Conservation (phyloP, 2,113 vertebrate genomes). For the Recurvirostra avosetta region DNA sequence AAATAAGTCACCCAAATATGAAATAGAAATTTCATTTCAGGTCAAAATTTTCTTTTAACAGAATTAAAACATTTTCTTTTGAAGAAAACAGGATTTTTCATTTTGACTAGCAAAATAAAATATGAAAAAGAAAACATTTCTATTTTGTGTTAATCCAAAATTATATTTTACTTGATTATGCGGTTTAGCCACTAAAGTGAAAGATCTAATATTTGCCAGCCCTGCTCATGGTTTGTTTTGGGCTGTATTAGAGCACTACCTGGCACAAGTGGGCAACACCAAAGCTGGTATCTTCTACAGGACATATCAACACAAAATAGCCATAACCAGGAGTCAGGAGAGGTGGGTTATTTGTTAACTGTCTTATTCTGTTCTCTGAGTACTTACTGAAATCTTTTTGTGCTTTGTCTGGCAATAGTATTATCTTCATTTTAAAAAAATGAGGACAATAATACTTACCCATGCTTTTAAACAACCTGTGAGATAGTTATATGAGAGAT, state of each 20-base stretch:
- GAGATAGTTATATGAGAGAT: background rate
- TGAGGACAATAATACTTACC: constrained; percentile 36
- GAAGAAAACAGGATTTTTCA: background rate
- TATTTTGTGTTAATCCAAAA: background rate
- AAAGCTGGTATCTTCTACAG: background rate
- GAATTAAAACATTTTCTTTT: background rate
- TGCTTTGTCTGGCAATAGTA: background rate
- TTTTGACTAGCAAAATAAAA: background rate
- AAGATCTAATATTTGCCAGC: background rate
- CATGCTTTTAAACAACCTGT: background rate
- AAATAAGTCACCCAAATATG: background rate
- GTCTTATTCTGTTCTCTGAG: background rate
- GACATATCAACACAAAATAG: background rate
- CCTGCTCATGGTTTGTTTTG: background rate
- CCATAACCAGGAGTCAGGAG: background rate
- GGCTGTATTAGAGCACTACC: background rate
- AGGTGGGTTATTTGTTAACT: background rate
- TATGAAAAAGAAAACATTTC: background rate
- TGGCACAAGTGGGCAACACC: background rate
- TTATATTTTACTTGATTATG: background rate
- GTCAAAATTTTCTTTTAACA: background rate
- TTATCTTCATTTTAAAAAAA: background rate
- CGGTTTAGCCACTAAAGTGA: background rate
- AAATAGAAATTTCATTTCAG: background rate
- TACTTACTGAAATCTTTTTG: background rate